Base-by-base conservation (phyloP, 2,113 vertebrate species). In the Cololabis saira region DNA sequence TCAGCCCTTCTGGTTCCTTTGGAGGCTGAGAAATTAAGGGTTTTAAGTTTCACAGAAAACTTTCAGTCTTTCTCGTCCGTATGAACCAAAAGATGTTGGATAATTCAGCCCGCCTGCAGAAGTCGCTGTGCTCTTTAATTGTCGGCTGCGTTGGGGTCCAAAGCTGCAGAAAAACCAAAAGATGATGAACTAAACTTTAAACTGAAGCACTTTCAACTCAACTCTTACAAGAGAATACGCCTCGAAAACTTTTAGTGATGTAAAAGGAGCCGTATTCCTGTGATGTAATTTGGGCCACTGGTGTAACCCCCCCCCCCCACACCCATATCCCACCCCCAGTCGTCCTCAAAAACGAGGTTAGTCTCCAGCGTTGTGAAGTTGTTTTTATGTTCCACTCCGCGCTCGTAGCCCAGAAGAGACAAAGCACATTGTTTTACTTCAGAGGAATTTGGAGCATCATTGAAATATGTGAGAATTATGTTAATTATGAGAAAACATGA, bases 221-320 rank as follows among this genome's bases (percentile, higher is more conserved):
- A 55, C 53, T 76, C 78, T 81, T 68, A 74, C n/a, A 27, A 63
- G 61, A 52, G 49, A 83, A 75, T 62, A 53, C 5, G 66, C 67
- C 63, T 67, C 57, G 12, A 81, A 86, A 89, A 87, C 74, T 83
- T 85, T 79, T 48, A 24, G 71, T 86, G 78, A 87, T 83, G 74
- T 81, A 87, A 91, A 80, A 80, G 67, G 88, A 77, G 71, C 65
- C 66, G 30, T 58, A 66, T 74, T 83, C 57, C 61, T 74, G 84
- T 91, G 83, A 87, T 91, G 85, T 80, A 87, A 92, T 88, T 72
- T 71, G 67, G 84, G 86, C 80, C 88, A 86, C 48, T 71, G 68
- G 73, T 81, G 84, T 78, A 74, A 76, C 80, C 65, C 37, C 15
- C 83, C 74, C 79, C n/a, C n/a, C n/a, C n/a, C n/a, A n/a, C n/a